Conservation (phyloP, 2,113 vertebrate species). For the Myotis davidii region DNA sequence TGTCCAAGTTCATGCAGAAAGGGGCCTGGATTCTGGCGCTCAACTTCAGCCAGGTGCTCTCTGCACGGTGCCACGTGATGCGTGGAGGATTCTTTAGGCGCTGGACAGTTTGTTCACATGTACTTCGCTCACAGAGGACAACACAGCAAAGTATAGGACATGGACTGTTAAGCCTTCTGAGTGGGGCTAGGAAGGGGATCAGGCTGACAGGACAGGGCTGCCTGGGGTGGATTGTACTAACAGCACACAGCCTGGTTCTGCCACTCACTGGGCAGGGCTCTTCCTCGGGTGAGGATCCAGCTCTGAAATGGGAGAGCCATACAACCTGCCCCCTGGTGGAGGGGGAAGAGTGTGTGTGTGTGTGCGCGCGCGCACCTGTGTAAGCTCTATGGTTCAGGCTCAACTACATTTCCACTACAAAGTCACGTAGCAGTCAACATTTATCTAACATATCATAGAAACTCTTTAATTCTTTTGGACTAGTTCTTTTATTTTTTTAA, state of each 20-base stretch:
- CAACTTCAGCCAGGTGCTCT: rapidly evolving
- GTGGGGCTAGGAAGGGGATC: not conserved
- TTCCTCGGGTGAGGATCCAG: no score
- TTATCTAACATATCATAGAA: not conserved
- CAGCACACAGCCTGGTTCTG: not conserved
- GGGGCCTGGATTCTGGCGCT: not conserved
- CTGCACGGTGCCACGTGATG: rapidly evolving
- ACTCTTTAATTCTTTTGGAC: not conserved
- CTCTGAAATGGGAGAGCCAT: not conserved
- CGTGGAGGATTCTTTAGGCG: not conserved
- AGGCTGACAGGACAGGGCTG: not conserved
- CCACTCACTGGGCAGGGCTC: not conserved
- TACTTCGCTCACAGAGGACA: not conserved
- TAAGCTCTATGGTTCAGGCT: not conserved
- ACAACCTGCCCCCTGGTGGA: not conserved
- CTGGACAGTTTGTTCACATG: no score
- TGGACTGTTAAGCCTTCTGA: not conserved
- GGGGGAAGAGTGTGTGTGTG: not conserved
- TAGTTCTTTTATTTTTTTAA: not conserved
- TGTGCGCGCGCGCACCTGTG: no score
- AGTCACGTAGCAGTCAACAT: not conserved
- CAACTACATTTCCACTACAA: not conserved
- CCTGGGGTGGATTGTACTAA: not conserved
- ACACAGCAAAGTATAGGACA: not conserved
- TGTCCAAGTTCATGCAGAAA: not conserved